phyloP scores from a whole-genome alignment of 2,113 vertebrate genomes.

The Tyto alba region DNA sequence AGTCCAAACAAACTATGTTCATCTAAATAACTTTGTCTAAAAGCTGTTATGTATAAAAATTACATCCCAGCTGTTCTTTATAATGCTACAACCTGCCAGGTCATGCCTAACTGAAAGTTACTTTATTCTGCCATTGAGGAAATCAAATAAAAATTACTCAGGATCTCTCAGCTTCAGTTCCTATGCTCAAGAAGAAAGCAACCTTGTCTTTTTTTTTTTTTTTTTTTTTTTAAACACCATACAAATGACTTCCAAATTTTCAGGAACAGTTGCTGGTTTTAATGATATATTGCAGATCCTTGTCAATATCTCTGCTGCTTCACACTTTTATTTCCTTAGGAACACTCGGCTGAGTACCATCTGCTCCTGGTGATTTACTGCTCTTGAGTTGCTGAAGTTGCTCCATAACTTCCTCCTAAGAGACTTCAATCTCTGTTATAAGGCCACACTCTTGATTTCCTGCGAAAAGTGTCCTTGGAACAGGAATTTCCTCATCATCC shows the following conservation, averaged over 20 bases:
- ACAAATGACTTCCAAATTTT: conserved; percentile 59
- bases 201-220: neutral
- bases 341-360: conserved; percentile 72
- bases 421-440: conserved; percentile 50
- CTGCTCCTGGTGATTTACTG: conserved; percentile 74
- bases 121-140: neutral
- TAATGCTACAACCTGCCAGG: neutral
- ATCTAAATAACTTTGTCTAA: neutral
- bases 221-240: neutral
- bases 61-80: neutral
- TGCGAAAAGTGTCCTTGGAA: conserved; percentile 57
- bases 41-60: neutral
- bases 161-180: neutral
- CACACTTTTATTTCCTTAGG: conserved; percentile 73
- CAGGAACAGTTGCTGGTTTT: conserved; percentile 65
- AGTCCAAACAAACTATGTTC: neutral
- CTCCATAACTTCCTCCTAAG: conserved; percentile 59
- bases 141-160: neutral
- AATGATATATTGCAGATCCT: conserved; percentile 57
- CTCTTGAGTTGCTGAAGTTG: conserved; percentile 60
- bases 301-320: conserved; percentile 67
- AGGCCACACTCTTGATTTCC: conserved; percentile 51
- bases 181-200: neutral
- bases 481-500: conserved; percentile 15
- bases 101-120: neutral